phyloP scores from a whole-genome alignment of 2,888 invertebrate genomes.

The Pharmacophagus antenor region DNA sequence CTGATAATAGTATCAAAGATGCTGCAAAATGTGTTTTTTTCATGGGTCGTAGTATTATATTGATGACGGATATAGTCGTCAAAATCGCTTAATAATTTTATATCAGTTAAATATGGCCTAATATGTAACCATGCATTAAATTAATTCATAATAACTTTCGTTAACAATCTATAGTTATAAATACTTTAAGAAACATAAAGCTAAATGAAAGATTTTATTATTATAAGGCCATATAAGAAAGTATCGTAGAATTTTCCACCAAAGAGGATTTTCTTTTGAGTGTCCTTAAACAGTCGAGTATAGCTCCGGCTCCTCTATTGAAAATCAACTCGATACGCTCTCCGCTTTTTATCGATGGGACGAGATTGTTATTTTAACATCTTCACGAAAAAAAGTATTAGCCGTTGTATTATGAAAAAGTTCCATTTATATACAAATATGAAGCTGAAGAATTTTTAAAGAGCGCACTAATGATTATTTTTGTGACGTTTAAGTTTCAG shows the following conservation, averaged over 20 bases:
- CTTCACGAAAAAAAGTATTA: not conserved
- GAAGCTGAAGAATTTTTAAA: too few species aligned
- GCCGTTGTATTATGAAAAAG: not conserved
- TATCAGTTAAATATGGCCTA: not conserved
- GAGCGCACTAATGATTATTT: too few species aligned
- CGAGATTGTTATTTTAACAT: slow-evolving; percentile 6
- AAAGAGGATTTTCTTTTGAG: slow-evolving; percentile 14
- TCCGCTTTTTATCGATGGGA: slow-evolving; percentile 5
- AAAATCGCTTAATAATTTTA: not conserved
- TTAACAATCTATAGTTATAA: not conserved
- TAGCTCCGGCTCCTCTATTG: slow-evolving; percentile 2
- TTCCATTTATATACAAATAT: too few species aligned
- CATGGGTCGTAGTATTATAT: too few species aligned
- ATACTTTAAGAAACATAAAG: not conserved
- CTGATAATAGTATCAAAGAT: too few species aligned
- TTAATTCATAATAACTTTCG: not conserved
- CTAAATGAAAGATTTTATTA: not conserved
- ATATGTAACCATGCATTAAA: not conserved
- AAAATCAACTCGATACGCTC: slow-evolving; percentile 16
- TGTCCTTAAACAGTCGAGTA: slow-evolving; percentile 16
- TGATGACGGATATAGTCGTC: too few species aligned
- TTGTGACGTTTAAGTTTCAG: too few species aligned
- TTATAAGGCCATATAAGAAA: not conserved
- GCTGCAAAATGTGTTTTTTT: too few species aligned
- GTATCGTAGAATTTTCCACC: slow-evolving; percentile 9